These are phyloP conservation scores for Avahi laniger DNA, from an alignment of 2,797 vertebrate species.

Conservation along the genomic window DNA sequence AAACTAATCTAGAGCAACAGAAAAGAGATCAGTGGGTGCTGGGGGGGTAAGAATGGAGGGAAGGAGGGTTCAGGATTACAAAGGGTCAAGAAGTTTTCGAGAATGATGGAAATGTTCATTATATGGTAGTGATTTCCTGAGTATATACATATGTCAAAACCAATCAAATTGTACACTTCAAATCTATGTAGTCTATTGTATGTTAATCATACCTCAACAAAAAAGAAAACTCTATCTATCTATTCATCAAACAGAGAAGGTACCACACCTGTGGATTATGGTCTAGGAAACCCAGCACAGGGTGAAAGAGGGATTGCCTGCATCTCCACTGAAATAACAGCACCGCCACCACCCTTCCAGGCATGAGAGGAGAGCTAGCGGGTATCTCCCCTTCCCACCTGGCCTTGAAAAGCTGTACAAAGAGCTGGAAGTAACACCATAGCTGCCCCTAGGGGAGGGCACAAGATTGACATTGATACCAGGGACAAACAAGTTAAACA, in stretches of 20 bases:
- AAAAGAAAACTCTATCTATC: not conserved
- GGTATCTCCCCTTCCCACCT: not conserved
- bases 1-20: not conserved
- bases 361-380: not conserved
- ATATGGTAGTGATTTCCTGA: too few relatives aligned
- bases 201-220: not conserved
- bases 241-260: not conserved
- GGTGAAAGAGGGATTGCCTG: too few relatives aligned
- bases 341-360: not conserved
- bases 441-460: not conserved
- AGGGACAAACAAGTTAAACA: not conserved
- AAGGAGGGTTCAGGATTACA: not conserved
- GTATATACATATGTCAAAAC: not conserved
- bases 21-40: not conserved
- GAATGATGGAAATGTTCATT: not conserved
- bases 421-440: not conserved
- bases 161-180: not conserved
- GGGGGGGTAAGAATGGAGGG: accelerated
- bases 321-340: not conserved
- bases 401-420: not conserved
- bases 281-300: not conserved
- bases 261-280: not conserved
- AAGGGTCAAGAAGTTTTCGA: not conserved
- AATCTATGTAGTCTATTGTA: not conserved
- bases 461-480: not conserved